phyloP scores from a whole-genome alignment of 1,140 invertebrate genomes.

The Caligus rogercresseyi region DNA sequence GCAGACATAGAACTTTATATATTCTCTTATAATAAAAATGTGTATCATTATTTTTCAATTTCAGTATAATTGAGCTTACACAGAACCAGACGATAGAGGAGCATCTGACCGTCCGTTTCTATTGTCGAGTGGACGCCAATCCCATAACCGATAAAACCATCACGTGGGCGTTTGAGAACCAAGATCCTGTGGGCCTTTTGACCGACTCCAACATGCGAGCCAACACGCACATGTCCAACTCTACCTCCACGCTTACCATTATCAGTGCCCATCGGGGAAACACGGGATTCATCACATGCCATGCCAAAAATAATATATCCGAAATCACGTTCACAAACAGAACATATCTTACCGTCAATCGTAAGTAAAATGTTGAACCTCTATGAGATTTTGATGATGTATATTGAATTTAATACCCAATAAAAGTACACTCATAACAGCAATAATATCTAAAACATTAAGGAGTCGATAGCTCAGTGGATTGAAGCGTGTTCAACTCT shows the following conservation, averaged over 20 bases:
- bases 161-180: not conserved
- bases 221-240: not conserved
- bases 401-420: no score
- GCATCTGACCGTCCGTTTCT: not conserved
- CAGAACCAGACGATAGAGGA: not conserved
- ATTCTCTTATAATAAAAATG: not conserved
- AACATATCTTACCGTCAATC: slow-evolving; percentile 4
- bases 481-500: no score
- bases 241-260: slow-evolving; percentile 8
- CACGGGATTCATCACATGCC: not conserved
- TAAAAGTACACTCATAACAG: no score
- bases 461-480: no score
- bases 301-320: not conserved
- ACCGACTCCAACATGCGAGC: no score
- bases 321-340: not conserved
- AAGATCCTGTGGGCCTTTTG: not conserved
- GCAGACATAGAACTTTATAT: not conserved
- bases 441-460: no score
- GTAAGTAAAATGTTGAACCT: slow-evolving; percentile 3
- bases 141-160: not conserved
- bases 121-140: not conserved
- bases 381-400: no score
- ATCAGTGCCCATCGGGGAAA: not conserved
- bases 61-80: not conserved
- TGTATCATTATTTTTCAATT: not conserved